Conservation (phyloP, 2,888 invertebrate species). For the Oscheius sp. region DNA sequence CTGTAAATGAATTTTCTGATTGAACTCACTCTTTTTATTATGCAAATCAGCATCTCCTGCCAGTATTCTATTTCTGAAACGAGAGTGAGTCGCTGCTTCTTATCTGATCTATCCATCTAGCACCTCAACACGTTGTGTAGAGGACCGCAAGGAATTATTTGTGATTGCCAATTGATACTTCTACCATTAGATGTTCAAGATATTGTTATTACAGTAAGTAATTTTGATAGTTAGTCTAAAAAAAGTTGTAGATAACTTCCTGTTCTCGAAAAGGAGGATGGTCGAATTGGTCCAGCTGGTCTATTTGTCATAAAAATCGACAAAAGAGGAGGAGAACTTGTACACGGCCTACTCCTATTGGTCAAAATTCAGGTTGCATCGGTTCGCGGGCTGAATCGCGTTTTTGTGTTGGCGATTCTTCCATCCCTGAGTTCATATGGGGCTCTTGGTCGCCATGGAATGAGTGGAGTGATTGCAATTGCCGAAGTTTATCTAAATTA, state of each 20-base stretch:
- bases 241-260: not conserved
- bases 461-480: constrained; percentile 15
- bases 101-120: no score
- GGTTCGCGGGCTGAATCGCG: not conserved
- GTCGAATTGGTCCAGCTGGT: constrained; percentile 21
- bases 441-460: constrained; percentile 11
- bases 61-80: no score
- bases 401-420: not conserved
- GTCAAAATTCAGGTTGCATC: constrained; percentile 5
- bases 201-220: constrained; percentile 11
- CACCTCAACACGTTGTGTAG: not conserved
- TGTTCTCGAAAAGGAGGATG: constrained; percentile 10
- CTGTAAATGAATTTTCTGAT: no score
- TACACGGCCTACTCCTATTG: not conserved
- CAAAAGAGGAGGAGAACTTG: constrained; percentile 16
- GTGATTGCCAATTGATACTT: not conserved
- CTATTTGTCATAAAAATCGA: not conserved
- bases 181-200: constrained; percentile 5
- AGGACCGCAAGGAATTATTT: constrained; percentile 11
- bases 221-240: not conserved
- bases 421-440: constrained; percentile 20
- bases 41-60: no score
- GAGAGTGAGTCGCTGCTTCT: no score
- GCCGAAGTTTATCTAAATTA: not conserved
- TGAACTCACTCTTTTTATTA: no score